Base-by-base conservation (phyloP, 2,113 vertebrate genomes). In the Corythornis vintsioides region DNA sequence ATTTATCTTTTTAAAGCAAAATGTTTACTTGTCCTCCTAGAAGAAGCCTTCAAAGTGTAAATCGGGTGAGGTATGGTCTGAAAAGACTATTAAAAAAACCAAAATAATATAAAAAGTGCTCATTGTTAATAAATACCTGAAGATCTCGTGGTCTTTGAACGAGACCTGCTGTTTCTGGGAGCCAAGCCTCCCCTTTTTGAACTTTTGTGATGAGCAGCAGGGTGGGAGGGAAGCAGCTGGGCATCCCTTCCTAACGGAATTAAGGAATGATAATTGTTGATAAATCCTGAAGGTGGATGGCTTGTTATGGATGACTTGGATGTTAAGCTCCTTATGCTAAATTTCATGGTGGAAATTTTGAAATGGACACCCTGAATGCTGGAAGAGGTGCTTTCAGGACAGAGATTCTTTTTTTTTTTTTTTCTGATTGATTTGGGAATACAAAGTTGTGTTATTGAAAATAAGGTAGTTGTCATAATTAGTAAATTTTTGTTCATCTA, bases 141-240 rank as follows among this genome's bases (percentile, higher is more conserved):
- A 26, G 5, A 40, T 0, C 24, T 2, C 0, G 1, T 6, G 38
- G 15, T 3, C 74, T 86, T 29, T 48, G 18, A 65, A 42, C 0
- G 0, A 40, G 15, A 19, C 15, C 3, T 0, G 0, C 0, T 1
- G 15, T 48, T 69, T 40, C 11, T n/a, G 14, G 21, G 8, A 80
- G 18, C n/a, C 7, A 24, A 53, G 5, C 14, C 33, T 57, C 25
- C 6, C 4, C 21, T 67, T 26, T 50, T 19, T 9, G 57, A 47
- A 19, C 26, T 71, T 47, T 2, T 3, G 3, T 4, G 0, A 15
- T 17, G 7, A 29, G 28, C 38, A 72, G 9, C 35, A 7, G 0
- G 12, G 6, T 14, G 9, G 6, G 2, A 1, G 48, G 12, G 10
- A 1, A 1, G 48, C 20, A 56, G 10, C 19, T 45, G 29, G 13